Evolutionary conservation across 1,140 invertebrate genomes (phyloP), one percentile per base, ranked within the genome.

Genomic region (Zaprionus nigranus): DNA sequence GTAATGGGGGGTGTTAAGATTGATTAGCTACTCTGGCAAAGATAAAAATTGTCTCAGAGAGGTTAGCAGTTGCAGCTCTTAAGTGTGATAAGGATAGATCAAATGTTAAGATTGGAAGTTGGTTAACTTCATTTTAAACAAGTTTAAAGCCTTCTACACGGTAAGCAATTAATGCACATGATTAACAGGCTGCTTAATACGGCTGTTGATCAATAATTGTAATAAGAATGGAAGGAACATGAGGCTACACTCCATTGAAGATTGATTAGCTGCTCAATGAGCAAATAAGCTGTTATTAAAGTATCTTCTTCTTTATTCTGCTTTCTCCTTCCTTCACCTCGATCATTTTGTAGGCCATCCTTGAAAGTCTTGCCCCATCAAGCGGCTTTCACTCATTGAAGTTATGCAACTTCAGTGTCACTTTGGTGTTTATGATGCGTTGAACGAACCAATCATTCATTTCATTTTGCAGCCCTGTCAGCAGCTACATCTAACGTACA

Each of bases 381-480:
- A 63, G 28, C 43, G 59, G 17, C 22, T 38, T 40, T 43, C 49
- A 54, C 15, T 28, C 46, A 17, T 56, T 12, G 40, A 20, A 75
- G 17, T 60, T 71, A 75, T 71, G 73, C 28, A 64, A 53, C 36
- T 59, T 28, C 68, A 76, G 56, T 76, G 74, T 76, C 61, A 72
- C 36, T 66, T 76, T 62, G 38, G 49, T 76, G 74, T 66, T 76
- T 65, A 72, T 76, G 66, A 76, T 72, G 74, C 68, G 62, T 73
- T 76, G 43, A 71, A 71, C 68, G 68, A 72, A 66, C 36, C 61
- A 76, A 76, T 76, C 74, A 73, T 72, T 76, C 74, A 76, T 76
- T 72, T 72, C 74, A 66, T 73, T 72, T 73, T 66, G 68, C 74
- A 76, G 43, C 73, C 67, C 53, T 70, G 73, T 75, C 73, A 64